Evolutionary conservation across 2,888 invertebrate genomes (phyloP), one percentile per base, ranked within the genome.

Genomic region (Andrena minutula): DNA sequence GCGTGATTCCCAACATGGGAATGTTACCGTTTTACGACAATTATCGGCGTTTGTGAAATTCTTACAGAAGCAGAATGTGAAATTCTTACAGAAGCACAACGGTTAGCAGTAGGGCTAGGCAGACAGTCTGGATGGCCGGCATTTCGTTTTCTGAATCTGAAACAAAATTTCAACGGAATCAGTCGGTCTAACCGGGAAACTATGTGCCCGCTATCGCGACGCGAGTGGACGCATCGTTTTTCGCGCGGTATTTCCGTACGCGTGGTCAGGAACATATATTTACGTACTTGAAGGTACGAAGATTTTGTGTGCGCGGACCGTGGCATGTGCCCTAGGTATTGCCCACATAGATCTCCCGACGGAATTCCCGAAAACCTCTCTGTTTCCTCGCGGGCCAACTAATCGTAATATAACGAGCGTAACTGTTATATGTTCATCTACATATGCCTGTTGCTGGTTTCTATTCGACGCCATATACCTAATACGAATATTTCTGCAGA

Each of bases 11-110:
- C 20, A 51, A 20, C 53, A 8, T 20, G 16, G n/a, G n/a, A 16
- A 41, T 41, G n/a, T n/a, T 16, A 16, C 16, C 41, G 41, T 41
- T 41, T 41, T 1, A 16, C 41, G 41, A 41, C 16, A 41, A 41
- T 5, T 41, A 16, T 41, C 41, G 4, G 41, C 41, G 16, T 41
- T 41, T 5, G 47, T 16, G 8, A 49, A 53, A 23, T 84, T 84
- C 90, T 91, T 88, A 91, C 91, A 87, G 61, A 8, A 90, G 84
- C 30, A 88, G 16, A n/a, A 35, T 58, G 47, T 16, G 8, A 49
- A 53, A 23, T 84, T 84, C 90, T 91, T 88, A 91, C 91, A 87
- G 61, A 8, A 90, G 84, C 30, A 88, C 51, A 47, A 85, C 56
- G 26, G 84, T 77, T 66, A 90, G 71, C n/a, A 89, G 73, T 23